Evolutionary conservation across 1,140 invertebrate species (phyloP).

Genomic region (Pentalonia nigronervosa): DNA sequence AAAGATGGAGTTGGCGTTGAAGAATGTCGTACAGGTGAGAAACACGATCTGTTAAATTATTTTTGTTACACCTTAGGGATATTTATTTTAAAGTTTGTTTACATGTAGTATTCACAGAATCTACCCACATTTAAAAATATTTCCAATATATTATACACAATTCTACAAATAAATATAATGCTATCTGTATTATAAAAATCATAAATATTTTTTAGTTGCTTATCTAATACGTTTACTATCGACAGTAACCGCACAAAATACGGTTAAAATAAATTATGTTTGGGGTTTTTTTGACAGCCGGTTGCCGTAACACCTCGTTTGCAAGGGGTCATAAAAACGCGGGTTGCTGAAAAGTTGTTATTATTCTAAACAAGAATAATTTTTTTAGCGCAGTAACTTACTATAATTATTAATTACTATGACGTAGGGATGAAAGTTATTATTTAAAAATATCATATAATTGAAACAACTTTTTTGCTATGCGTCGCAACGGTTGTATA

Average conservation of each 20-base stretch:
- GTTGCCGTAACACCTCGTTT: not conserved
- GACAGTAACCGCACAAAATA: not conserved
- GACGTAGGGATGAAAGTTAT: not conserved
- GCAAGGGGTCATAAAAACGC: not conserved
- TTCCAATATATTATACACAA: not conserved
- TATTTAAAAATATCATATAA: not conserved
- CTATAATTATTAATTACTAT: not conserved
- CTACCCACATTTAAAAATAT: not conserved
- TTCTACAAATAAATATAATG: not conserved
- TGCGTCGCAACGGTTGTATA: not conserved
- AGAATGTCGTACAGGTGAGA: constrained; percentile 49
- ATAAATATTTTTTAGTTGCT: not conserved
- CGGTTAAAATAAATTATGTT: not conserved
- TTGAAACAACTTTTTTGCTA: not conserved
- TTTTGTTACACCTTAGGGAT: not conserved
- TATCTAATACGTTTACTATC: not conserved
- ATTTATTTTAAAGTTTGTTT: not conserved
- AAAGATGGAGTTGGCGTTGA: constrained; percentile 16
- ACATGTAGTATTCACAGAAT: not conserved
- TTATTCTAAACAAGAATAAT: not conserved
- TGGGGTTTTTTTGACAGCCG: not conserved
- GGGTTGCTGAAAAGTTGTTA: not conserved
- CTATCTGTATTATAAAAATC: not conserved
- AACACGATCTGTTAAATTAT: not conserved
- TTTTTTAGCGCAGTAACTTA: not conserved